Conservation (phyloP, 2,797 vertebrate species). For the Karalla daura region DNA sequence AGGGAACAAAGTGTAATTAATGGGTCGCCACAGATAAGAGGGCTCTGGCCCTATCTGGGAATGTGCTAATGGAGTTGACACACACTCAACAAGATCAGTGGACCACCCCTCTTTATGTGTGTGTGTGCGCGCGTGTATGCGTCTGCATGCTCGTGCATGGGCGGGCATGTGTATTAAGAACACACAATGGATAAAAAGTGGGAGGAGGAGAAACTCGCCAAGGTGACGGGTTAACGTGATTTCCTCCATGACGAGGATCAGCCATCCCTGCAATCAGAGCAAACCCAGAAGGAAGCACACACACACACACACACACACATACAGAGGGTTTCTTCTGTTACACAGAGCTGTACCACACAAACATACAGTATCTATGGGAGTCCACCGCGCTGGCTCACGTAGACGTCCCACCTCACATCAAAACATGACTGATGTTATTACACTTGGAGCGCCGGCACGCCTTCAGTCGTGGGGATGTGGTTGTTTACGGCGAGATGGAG, state of each 20-base stretch:
- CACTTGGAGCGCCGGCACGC: conserved; percentile 66
- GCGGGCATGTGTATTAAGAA: conserved; percentile 52
- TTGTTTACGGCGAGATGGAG: conserved; percentile 82
- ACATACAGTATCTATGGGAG: conserved; percentile 22
- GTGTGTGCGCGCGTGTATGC: conserved; percentile 18
- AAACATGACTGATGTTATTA: conserved; percentile 84
- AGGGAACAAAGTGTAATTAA: conserved; percentile 92
- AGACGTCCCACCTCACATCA: conserved; percentile 71
- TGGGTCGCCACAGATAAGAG: conserved; percentile 87
- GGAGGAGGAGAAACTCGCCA: conserved; percentile 53
- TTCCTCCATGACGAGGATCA: conserved; percentile 69
- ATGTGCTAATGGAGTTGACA: conserved; percentile 89
- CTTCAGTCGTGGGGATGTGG: conserved; percentile 77
- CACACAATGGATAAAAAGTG: conserved; percentile 62
- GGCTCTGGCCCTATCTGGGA: conserved; percentile 86
- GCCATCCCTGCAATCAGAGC: conserved; percentile 66
- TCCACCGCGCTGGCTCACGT: conserved; percentile 47
- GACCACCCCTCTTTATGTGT: conserved; percentile 64
- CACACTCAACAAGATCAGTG: conserved; percentile 83
- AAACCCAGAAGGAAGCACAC: conserved; percentile 62
- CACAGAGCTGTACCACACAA: conserved; percentile 25
- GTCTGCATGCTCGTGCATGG: not conserved
- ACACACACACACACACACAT: not conserved
- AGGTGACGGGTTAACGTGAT: conserved; percentile 70
- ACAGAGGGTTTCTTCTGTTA: conserved; percentile 13